These are phyloP conservation scores for Ormyrus pomaceus DNA, from an alignment of 2,888 invertebrate genomes.

Conservation along the genomic window DNA sequence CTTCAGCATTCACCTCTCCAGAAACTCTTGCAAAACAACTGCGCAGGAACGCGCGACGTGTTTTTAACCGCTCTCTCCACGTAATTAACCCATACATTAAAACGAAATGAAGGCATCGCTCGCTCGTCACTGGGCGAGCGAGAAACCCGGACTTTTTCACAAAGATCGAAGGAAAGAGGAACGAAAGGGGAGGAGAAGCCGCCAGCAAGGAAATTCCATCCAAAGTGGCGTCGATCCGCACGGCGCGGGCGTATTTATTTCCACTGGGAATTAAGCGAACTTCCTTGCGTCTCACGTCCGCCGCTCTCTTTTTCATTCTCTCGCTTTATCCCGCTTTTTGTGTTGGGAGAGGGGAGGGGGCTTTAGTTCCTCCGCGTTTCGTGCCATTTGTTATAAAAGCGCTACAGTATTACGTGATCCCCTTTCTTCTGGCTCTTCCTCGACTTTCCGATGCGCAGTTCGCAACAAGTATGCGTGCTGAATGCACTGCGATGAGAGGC, in stretches of 20 bases:
- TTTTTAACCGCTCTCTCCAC: not conserved
- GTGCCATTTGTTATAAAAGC: too few species aligned
- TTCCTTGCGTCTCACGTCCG: conserved; percentile 32
- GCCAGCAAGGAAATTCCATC: conserved; percentile 3
- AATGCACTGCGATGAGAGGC: too few species aligned
- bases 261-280: conserved; percentile 43
- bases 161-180: not conserved
- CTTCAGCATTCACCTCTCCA: too few species aligned
- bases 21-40: too few species aligned
- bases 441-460: too few species aligned
- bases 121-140: not conserved
- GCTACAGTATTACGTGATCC: too few species aligned
- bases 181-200: too few species aligned
- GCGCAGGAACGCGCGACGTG: too few species aligned
- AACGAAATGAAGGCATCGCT: not conserved
- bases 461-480: too few species aligned
- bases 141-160: conserved; percentile 1
- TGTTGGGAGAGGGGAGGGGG: not conserved
- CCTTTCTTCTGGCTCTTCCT: too few species aligned
- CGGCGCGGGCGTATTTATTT: conserved; percentile 31
- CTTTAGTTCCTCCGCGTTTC: not conserved
- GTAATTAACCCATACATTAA: conserved; percentile 6
- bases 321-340: not conserved
- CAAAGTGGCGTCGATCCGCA: not conserved
- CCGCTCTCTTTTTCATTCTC: not conserved